Evolutionary conservation across 2,888 invertebrate species (phyloP).

Genomic region (Oligia strigilis): DNA sequence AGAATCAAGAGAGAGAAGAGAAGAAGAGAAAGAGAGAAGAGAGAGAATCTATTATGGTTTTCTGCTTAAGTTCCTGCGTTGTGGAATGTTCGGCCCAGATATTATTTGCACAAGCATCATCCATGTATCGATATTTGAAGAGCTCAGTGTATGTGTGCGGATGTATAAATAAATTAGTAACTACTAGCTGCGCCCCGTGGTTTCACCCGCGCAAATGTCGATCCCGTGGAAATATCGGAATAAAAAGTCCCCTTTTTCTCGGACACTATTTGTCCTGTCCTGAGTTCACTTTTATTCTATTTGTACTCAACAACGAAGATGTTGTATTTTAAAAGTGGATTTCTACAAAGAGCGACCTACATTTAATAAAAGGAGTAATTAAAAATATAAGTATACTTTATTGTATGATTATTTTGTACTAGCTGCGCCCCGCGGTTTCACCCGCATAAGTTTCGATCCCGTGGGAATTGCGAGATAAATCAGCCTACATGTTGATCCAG

Average conservation of each 20-base stretch:
- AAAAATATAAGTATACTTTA: background rate
- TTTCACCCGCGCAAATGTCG: too few relatives aligned
- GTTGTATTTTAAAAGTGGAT: slow-evolving; percentile 24
- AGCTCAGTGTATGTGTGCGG: slow-evolving; percentile 12
- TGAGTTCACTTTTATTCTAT: slow-evolving; percentile 25
- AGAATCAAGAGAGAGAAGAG: too few relatives aligned
- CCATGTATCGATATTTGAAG: slow-evolving; percentile 42
- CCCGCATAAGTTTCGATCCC: too few relatives aligned
- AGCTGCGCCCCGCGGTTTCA: background rate
- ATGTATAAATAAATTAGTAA: slow-evolving; percentile 25
- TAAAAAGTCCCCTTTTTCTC: slow-evolving; percentile 22
- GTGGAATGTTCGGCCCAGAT: slow-evolving; percentile 20
- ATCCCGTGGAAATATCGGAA: too few relatives aligned
- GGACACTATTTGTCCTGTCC: slow-evolving; percentile 52
- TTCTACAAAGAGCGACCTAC: background rate
- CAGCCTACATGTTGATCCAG: too few relatives aligned
- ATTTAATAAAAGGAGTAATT: slow-evolving; percentile 40
- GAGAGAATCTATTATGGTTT: background rate
- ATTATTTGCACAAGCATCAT: slow-evolving; percentile 57
- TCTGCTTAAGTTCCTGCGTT: slow-evolving; percentile 4
- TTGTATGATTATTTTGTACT: background rate
- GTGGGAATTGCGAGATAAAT: too few relatives aligned
- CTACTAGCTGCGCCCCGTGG: background rate
- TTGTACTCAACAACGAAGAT: slow-evolving; percentile 34
- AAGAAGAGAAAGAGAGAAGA: too few relatives aligned